Conservation (phyloP, 2,797 vertebrate species). For the Sardinella longiceps region DNA sequence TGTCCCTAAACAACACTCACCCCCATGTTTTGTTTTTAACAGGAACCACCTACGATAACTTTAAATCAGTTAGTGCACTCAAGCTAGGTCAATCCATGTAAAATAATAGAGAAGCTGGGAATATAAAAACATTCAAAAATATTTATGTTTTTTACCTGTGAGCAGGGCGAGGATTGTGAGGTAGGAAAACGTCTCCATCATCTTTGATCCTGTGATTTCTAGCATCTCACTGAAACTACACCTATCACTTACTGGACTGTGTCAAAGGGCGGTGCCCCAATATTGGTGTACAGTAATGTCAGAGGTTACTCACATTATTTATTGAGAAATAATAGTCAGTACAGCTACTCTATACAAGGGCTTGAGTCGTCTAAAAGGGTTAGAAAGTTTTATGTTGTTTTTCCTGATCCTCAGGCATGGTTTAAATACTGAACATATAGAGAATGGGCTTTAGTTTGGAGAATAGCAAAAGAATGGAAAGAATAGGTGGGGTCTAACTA, state of each 20-base stretch:
- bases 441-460: background rate
- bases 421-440: background rate
- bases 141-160: conserved; percentile 8
- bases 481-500: background rate
- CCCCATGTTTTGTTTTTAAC: background rate
- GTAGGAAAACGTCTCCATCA: background rate
- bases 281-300: background rate
- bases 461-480: background rate
- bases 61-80: too few species aligned
- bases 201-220: background rate
- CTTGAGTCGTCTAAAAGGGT: background rate
- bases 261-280: background rate
- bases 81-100: too few species aligned
- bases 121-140: background rate
- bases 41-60: background rate
- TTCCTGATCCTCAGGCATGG: background rate
- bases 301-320: background rate
- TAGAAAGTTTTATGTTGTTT: background rate
- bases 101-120: too few species aligned
- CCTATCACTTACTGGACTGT: background rate
- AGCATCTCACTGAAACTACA: background rate
- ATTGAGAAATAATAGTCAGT: background rate
- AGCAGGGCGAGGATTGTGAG: background rate
- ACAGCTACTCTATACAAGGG: background rate
- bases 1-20: too few species aligned